These are phyloP conservation scores for Cyclophora albipunctata DNA, from an alignment of 2,888 invertebrate species.

Conservation along the genomic window DNA sequence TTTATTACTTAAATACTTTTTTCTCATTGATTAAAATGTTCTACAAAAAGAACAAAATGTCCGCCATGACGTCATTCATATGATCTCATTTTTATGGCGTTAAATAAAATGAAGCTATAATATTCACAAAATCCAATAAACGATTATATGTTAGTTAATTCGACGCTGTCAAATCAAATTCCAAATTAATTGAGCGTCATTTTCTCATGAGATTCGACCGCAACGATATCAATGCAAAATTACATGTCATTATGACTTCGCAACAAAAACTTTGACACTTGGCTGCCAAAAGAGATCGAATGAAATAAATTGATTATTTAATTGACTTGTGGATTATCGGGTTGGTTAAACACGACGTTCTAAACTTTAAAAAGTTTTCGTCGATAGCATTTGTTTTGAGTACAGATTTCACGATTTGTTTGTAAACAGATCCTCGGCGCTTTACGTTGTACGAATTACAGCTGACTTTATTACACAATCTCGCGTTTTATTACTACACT, in stretches of 20 bases:
- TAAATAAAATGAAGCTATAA: no score
- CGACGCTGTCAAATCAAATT: slow-evolving; percentile 58
- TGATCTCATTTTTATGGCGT: neutral
- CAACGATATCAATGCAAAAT: slow-evolving; percentile 52
- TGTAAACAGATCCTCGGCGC: slow-evolving; percentile 51
- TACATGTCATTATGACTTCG: slow-evolving; percentile 58
- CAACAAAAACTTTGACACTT: slow-evolving; percentile 62
- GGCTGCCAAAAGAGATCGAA: slow-evolving; percentile 39
- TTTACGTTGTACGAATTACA: slow-evolving; percentile 50
- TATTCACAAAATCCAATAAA: no score
- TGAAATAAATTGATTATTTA: slow-evolving; percentile 57
- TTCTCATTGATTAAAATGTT: no score
- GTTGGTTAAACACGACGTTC: no score
- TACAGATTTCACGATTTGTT: slow-evolving; percentile 27
- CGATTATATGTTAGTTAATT: slow-evolving; percentile 34
- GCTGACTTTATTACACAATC: slow-evolving; percentile 57
- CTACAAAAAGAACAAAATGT: no score
- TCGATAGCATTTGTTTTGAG: no score
- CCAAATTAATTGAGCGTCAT: slow-evolving; percentile 61
- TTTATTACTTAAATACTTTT: no score
- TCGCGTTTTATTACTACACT: slow-evolving; percentile 46
- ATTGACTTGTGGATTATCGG: slow-evolving; percentile 13
- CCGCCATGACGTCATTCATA: no score
- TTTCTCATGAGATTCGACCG: slow-evolving; percentile 38
- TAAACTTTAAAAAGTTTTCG: no score